A percentile compares a stretch with the other conserved stretches of the same genome.
Evolutionary conservation across 2,888 invertebrate genomes (phyloP).

Genomic region (Alcis repandata): DNA sequence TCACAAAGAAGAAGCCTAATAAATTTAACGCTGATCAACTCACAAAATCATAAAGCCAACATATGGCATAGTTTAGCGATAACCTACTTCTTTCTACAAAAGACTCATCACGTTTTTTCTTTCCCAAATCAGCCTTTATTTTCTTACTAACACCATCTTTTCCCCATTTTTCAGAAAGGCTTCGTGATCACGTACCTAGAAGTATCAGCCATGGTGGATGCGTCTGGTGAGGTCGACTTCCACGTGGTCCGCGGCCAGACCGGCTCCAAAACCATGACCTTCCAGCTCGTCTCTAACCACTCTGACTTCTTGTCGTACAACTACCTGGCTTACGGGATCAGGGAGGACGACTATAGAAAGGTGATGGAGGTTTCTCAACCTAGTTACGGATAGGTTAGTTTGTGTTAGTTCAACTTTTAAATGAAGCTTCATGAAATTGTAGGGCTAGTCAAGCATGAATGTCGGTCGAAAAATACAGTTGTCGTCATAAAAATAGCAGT

Average conservation of each 20-base stretch:
- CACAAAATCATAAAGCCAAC: no score
- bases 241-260: conserved; percentile 66
- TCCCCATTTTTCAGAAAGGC: conserved; percentile 69
- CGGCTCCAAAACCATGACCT: conserved; percentile 69
- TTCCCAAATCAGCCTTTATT: no score
- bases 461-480: no score
- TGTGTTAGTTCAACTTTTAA: not conserved
- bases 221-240: conserved; percentile 69
- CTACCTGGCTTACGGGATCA: conserved; percentile 75
- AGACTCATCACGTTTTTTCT: not conserved
- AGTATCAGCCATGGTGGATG: conserved; percentile 67
- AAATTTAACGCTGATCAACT: no score
- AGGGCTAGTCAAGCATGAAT: no score
- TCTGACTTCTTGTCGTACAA: conserved; percentile 75
- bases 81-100: no score
- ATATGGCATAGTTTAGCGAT: no score
- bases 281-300: conserved; percentile 77
- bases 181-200: conserved; percentile 76
- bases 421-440: no score
- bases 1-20: no score
- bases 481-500: no score
- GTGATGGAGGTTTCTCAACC: conserved; percentile 64
- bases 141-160: no score
- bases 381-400: conserved; percentile 62
- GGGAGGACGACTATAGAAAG: conserved; percentile 79